Evolutionary conservation across 2,888 invertebrate genomes (phyloP), one percentile per base, ranked within the genome.

Genomic region (Corbicula japonica): DNA sequence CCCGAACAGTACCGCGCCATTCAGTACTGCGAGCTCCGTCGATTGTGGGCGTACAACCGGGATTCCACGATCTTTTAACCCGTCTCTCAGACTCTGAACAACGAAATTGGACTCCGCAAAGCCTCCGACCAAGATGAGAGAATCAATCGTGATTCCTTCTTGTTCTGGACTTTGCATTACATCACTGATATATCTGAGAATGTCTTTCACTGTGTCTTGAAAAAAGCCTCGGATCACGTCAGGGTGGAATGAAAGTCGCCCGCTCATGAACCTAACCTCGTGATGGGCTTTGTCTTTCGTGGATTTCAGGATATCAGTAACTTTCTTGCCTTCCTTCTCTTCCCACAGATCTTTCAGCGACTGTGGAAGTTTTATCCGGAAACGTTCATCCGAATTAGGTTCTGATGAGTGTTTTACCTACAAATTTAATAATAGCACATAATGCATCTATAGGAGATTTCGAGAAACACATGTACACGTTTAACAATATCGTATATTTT

Each of bases 1-100:
- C 23, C 80, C 80, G 38, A 72, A 80, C 0, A 80, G 41, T 21
- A 80, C 73, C 0, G 80, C 80, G 0, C 80, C 80, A 50, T 78
- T 73, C 18, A 78, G 58, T 1, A 74, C 74, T n/a, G 78, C 73
- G 1, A 78, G 34, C 35, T 78, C 74, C 3, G 74, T 56, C 2
- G 35, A 60, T 30, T 70, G 41, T 18, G 69, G 78, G 5, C 78
- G 32, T 2, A 78, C 78, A 23, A 78, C 65, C 4, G 74, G 78
- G n/a, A 78, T 60, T 28, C 60, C 48, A 10, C 30, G 44, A 8
- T 69, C 50, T 65, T 50, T 35, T 6, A 78, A 38, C 1, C 60
- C 52, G 18, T 58, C 73, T 48, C 78, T 26, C 23, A 78, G 30
- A 46, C 60, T 35, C n/a, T 60, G 54, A 2, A 70, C 70, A 3